phyloP scores from a whole-genome alignment of 2,113 vertebrate genomes.

The Columbina picui region DNA sequence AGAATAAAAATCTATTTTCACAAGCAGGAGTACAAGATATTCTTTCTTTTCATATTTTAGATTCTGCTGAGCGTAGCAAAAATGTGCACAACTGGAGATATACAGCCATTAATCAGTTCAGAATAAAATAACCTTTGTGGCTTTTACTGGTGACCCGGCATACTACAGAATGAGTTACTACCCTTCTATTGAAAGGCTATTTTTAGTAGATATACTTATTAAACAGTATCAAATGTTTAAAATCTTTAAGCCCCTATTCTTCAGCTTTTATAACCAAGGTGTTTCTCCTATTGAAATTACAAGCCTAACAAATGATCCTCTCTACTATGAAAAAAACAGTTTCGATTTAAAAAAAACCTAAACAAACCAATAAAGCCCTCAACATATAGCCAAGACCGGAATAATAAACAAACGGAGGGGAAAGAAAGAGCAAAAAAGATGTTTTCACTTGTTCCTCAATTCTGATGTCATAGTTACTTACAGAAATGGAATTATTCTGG shows the following conservation, averaged over 20 bases:
- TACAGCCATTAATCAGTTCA: not conserved
- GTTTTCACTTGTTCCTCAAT: slow-evolving; percentile 11
- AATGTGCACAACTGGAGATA: not conserved
- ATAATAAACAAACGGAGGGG: not conserved
- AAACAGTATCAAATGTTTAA: not conserved
- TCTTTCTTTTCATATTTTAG: not conserved
- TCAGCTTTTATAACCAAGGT: not conserved
- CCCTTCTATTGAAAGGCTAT: not conserved
- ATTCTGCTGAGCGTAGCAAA: slow-evolving; percentile 27
- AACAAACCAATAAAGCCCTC: not conserved
- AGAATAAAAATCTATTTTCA: not conserved
- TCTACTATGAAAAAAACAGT: not conserved
- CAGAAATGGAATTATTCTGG: not conserved
- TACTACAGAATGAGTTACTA: not conserved
- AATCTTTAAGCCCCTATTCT: not conserved
- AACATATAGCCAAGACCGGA: not conserved
- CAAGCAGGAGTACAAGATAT: not conserved
- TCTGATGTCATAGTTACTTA: not conserved
- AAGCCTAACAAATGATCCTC: not conserved
- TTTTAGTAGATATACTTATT: slow-evolving; percentile 4
- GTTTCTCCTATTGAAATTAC: not conserved
- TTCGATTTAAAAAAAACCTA: not conserved
- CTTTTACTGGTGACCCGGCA: slow-evolving; percentile 25
- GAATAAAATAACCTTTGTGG: not conserved
- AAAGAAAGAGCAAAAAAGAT: not conserved